These are phyloP conservation scores for Homalodisca vitripennis DNA, from an alignment of 1,140 invertebrate genomes.

Conservation along the genomic window DNA sequence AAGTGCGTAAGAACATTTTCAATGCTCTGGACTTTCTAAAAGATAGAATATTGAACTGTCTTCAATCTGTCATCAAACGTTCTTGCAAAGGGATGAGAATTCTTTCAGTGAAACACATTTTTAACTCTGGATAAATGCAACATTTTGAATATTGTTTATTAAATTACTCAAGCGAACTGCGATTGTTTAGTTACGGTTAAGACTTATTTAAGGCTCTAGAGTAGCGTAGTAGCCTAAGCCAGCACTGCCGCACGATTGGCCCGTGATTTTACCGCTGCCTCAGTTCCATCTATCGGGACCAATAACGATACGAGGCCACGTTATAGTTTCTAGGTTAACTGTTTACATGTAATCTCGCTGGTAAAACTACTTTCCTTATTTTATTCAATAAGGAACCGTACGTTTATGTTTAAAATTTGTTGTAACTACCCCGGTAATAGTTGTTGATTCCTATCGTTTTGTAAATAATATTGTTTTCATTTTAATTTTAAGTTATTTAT, in stretches of 20 bases:
- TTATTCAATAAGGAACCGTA: slow-evolving; percentile 1
- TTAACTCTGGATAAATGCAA: too few relatives aligned
- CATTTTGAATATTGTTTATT: too few relatives aligned
- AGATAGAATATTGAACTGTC: too few relatives aligned
- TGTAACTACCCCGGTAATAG: slow-evolving; percentile 6
- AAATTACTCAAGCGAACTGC: too few relatives aligned
- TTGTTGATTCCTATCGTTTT: slow-evolving; percentile 23
- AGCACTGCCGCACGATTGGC: slow-evolving; percentile 1
- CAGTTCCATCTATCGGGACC: slow-evolving; percentile 8
- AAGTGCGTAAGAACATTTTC: too few relatives aligned
- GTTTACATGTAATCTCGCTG: background rate
- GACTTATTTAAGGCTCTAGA: background rate
- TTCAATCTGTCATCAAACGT: too few relatives aligned
- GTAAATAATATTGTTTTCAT: slow-evolving; percentile 5
- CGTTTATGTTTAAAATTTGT: background rate
- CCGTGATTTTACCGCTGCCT: background rate
- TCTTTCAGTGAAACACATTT: too few relatives aligned
- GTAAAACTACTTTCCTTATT: slow-evolving; percentile 23
- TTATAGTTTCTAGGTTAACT: slow-evolving; percentile 9
- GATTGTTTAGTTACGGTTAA: background rate
- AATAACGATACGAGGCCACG: slow-evolving; percentile 9
- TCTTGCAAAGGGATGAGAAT: too few relatives aligned
- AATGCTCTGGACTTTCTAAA: too few relatives aligned
- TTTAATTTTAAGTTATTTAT: slow-evolving; percentile 3
- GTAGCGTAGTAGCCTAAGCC: background rate